Base-by-base conservation (phyloP, 2,888 invertebrate species). In the Andrena chrysosceles region DNA sequence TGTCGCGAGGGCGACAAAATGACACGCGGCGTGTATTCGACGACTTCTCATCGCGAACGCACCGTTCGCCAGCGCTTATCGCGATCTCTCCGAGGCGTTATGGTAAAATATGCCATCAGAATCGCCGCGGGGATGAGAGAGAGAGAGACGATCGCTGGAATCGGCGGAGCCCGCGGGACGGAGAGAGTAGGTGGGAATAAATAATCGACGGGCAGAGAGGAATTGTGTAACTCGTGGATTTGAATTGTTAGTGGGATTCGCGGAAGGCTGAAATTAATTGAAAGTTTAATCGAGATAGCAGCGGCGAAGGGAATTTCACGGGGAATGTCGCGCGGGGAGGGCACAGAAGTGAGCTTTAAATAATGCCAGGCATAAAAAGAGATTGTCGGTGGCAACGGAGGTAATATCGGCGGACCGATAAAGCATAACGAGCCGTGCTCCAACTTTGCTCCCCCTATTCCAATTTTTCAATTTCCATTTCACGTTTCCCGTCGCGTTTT, bases 381-480 rank as follows among this genome's bases (percentile, higher is more conserved):
- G 49, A 84, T 68, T 69, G 67, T 49, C 79, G 71, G 56, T 23
- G 35, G 62, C 23, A 54, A 60, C 60, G 71, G 62, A 80, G 62
- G 87, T 90, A 87, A 88, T 87, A 78, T 85, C 69, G 64, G 63
- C 70, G 76, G 74, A 49, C 81, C 85, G 85, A 89, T 90, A 89
- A 89, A 89, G 74, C 81, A 83, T 86, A 85, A 89, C 85, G 84
- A 89, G 87, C 83, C 81, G 63, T 75, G 77, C 67, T 68, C 68
- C 76, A 78, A 77, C 78, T 59, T 66, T 60, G 72, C 71, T 67
- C 78, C 86, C 78, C 81, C 73, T 77, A 68, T 79, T 77, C 54
- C 83, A 80, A 89, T 89, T 89, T 89, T 89, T 89, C 89, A 87
- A 87, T 90, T 84, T 84, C 85, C 84, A 80, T 81, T 87, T 83